Evolutionary conservation across 92 coral and sea anemone genomes (phyloP), one percentile per base, ranked within the genome.

Genomic region (Hydrozoanthus gracilis): DNA sequence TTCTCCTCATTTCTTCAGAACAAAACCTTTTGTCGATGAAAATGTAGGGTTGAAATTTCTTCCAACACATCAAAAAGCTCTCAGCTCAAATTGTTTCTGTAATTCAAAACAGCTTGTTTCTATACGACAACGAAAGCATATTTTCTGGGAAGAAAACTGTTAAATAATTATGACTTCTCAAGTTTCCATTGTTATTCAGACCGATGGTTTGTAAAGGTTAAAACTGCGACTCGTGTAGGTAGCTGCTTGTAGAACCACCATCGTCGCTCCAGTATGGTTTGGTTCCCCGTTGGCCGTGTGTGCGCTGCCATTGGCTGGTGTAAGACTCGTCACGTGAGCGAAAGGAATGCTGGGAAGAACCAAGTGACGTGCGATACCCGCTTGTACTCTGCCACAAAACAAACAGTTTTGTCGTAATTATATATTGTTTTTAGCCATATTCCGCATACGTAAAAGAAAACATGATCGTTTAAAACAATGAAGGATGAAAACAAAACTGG

Each of bases 191-290:
- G 18, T 60, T 61, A 16, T 61, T 56, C 62, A 54, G 35, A 49
- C 45, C 6, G 62, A n/a, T 44, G 71, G 16, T 80, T 51, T 66
- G 72, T 47, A n/a, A 54, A 65, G 27, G 45, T 66, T 88, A 91
- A 71, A 91, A 92, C 76, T 93, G 98, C 39, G 98, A 95, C 89
- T 95, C 98, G 58, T 91, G 73, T 1, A 64, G 73, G 15, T 80
- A 70, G 18, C 74, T 80, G 51, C 73, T 80, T 11, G 56, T 65
- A 2, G 85, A 64, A 3, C 85, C 61, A 6, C 93, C 91, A 51
- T 95, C 98, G 69, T 95, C 98, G 71, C 98, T 95, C 98, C 95
- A 95, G 89, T 91, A 92, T 46, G 91, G 83, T 88, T 79, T 88
- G 50, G 84, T 85, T 50, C 88, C 88, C 52, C 87, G 67, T 10